Evolutionary conservation across 1,140 invertebrate species (phyloP).

Genomic region (Calycopis cecrops): DNA sequence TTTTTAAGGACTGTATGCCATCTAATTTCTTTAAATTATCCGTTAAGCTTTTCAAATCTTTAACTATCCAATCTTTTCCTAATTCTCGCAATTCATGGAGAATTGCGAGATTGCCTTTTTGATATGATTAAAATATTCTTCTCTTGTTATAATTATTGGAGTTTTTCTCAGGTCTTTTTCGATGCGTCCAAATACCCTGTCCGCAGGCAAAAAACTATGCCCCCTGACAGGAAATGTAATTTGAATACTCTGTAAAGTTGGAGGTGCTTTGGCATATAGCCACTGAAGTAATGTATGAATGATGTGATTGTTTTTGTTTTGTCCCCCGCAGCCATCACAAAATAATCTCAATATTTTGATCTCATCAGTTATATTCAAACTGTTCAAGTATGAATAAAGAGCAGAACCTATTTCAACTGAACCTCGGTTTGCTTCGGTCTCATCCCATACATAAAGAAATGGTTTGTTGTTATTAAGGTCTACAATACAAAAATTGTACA

Average conservation of each 20-base stretch:
- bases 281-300: not conserved
- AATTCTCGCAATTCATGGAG: too few species aligned
- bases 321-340: constrained; percentile 7
- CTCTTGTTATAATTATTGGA: not conserved
- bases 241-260: too few species aligned
- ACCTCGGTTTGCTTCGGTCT: constrained; percentile 11
- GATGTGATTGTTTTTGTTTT: constrained; percentile 10
- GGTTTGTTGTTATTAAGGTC: constrained; percentile 9
- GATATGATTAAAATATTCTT: too few species aligned
- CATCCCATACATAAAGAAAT: constrained; percentile 15
- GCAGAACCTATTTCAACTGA: constrained; percentile 5
- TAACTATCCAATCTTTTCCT: too few species aligned
- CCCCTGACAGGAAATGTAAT: constrained; percentile 3
- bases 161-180: not conserved
- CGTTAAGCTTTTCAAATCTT: too few species aligned
- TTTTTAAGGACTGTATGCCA: too few species aligned
- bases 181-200: constrained; percentile 2
- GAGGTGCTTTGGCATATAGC: not conserved
- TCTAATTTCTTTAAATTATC: too few species aligned
- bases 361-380: not conserved
- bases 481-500: not conserved
- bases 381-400: not conserved
- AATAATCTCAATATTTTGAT: not conserved
- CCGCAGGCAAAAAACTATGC: constrained; percentile 7
- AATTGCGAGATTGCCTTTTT: too few species aligned